These are phyloP conservation scores for Erebia epiphron DNA, from an alignment of 2,888 invertebrate genomes.

Conservation along the genomic window DNA sequence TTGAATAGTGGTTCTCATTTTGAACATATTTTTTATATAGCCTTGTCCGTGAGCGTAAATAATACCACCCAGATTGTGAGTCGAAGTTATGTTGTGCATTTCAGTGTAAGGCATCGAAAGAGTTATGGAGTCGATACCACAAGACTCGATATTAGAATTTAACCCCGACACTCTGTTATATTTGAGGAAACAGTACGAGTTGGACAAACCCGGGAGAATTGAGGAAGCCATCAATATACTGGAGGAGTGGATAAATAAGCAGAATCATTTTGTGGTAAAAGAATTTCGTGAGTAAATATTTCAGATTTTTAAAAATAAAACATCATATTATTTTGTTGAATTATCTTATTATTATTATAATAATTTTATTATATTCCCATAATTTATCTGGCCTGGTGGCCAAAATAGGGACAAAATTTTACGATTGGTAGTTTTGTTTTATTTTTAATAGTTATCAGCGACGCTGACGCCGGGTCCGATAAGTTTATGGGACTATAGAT, in stretches of 20 bases:
- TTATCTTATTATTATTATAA: too few relatives aligned
- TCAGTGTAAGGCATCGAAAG: not conserved
- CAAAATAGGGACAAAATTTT: too few relatives aligned
- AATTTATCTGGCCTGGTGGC: too few relatives aligned
- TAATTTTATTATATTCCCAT: too few relatives aligned
- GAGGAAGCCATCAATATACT: slow-evolving; percentile 48
- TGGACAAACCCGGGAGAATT: slow-evolving; percentile 47
- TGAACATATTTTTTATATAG: too few relatives aligned
- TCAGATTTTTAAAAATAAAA: slow-evolving; percentile 18
- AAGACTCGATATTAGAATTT: slow-evolving; percentile 33
- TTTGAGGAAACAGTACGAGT: slow-evolving; percentile 46
- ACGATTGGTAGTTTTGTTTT: too few relatives aligned
- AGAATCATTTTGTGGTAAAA: slow-evolving; percentile 53
- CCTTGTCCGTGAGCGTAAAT: too few relatives aligned
- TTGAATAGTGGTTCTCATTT: too few relatives aligned
- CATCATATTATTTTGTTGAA: too few relatives aligned
- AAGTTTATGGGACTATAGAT: too few relatives aligned
- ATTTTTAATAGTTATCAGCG: too few relatives aligned
- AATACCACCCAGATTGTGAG: not conserved
- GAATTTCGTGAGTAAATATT: slow-evolving; percentile 15
- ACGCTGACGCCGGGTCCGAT: too few relatives aligned
- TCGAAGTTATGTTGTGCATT: not conserved
- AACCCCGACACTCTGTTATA: slow-evolving; percentile 43
- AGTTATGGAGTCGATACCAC: slow-evolving; percentile 17
- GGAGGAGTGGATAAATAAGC: slow-evolving; percentile 52